Base-by-base conservation (phyloP, 2,797 vertebrate species). In the Varecia variegata region DNA sequence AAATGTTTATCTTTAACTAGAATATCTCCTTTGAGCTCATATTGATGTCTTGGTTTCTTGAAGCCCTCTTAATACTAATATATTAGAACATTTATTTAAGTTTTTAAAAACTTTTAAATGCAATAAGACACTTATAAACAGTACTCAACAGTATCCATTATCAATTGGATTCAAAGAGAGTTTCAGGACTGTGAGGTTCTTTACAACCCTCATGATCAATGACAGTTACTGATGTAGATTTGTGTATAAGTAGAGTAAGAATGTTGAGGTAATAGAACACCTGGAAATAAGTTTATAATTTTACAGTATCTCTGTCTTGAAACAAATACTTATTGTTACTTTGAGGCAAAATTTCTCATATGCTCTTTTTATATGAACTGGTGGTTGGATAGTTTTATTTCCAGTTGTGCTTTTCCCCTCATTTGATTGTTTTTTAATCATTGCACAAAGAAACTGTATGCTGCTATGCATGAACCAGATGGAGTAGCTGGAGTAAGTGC, bases 401-500 rank as follows among this genome's bases (percentile, higher is more conserved):
- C 43, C 43, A 65, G 25, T 97, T 96, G 2, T 97, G 1, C 77
- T 91, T 94, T 77, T 74, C 40, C 56, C 35, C 52, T 88, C 21
- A 77, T 80, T 76, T 97, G 45, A 87, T 82, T 95, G 27, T 82
- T 94, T 93, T 96, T 89, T 25, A 87, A 96, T 74, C 58, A 77
- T 67, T 95, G 84, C 82, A 93, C 67, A 50, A 92, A 99, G 99
- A 99, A 98, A 97, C 89, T 99, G 94, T 99, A 99, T 47, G 99
- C 99, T 54, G 99, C 99, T 30, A 99, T 99, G 99, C 99, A 99
- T 1, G 99, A 99, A 97, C 99, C 99, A 2, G 99, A 99, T 88
- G 99, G 99, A 7, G 99, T 99, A 84, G 99, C 99, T 50, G 99
- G 99, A 3, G 99, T 99, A 35, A 99, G 99, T 0, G 99, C 99